Conservation (phyloP, 2,888 invertebrate genomes). For the Frankliniella intonsa region DNA sequence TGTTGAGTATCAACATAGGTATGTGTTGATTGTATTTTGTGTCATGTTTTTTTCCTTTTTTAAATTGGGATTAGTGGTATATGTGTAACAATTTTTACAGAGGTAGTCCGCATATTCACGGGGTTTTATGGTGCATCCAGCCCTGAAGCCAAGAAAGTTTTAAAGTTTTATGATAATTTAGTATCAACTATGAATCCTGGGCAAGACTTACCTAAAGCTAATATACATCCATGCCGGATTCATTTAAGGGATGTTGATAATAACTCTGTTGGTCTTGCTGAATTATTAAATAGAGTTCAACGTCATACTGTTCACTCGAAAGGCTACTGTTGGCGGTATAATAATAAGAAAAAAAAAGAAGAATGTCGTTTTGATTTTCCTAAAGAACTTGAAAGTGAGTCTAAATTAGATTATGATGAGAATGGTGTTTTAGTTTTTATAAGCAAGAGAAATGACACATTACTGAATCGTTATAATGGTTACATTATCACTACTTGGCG, state of each 20-base stretch:
- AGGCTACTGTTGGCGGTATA: neutral
- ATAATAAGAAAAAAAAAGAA: too few species aligned
- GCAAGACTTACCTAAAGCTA: neutral
- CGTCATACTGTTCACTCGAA: neutral
- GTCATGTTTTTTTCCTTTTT: too few species aligned
- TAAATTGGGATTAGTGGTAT: too few species aligned
- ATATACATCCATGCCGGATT: constrained; percentile 32
- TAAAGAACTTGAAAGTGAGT: neutral
- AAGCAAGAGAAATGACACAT: constrained; percentile 33
- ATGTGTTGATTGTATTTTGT: too few species aligned
- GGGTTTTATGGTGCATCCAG: constrained; percentile 35
- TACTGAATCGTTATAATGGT: constrained; percentile 31
- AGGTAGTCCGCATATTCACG: constrained; percentile 36
- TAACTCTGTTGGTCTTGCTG: neutral
- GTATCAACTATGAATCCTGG: constrained; percentile 11
- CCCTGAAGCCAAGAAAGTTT: constrained; percentile 31
- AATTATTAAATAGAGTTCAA: constrained; percentile 28
- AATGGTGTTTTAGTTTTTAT: neutral
- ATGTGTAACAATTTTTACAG: too few species aligned
- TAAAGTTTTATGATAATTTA: neutral
- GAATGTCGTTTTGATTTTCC: constrained; percentile 30
- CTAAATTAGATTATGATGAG: neutral
- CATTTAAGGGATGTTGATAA: neutral
- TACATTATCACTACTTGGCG: constrained; percentile 33
- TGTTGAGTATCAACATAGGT: constrained; percentile 34